These are phyloP conservation scores for Euplagia quadripunctaria DNA, from an alignment of 2,888 invertebrate species.

Conservation along the genomic window DNA sequence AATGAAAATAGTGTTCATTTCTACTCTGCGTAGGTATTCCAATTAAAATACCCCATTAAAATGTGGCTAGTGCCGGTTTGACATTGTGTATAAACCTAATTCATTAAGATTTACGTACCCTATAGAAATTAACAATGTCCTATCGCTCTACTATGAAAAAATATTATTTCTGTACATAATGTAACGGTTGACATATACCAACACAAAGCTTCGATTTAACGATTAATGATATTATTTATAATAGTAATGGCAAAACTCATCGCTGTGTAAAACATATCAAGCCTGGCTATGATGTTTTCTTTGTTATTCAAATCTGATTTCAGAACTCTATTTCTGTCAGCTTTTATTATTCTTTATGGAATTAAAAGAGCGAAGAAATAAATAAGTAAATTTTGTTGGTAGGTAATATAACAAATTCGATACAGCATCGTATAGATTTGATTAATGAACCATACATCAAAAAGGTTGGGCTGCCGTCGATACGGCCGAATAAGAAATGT, in stretches of 20 bases:
- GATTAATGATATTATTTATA: too few relatives aligned
- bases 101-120: not conserved
- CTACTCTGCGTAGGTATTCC: not conserved
- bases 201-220: too few relatives aligned
- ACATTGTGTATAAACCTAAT: not conserved
- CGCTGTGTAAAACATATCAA: not conserved
- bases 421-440: constrained; percentile 56
- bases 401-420: constrained; percentile 8
- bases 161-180: not conserved
- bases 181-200: too few relatives aligned
- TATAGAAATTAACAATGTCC: not conserved
- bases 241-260: too few relatives aligned
- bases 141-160: not conserved
- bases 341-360: not conserved
- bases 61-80: not conserved
- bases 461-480: constrained; percentile 72
- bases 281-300: not conserved
- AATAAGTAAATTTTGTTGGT: not conserved
- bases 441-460: constrained; percentile 77
- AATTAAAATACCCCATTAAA: not conserved
- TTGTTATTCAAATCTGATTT: not conserved
- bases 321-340: not conserved
- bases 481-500: constrained; percentile 76
- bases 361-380: not conserved
- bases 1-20: not conserved